These are phyloP conservation scores for Drosophila setifemur DNA, from an alignment of 1,140 invertebrate genomes.

Conservation along the genomic window DNA sequence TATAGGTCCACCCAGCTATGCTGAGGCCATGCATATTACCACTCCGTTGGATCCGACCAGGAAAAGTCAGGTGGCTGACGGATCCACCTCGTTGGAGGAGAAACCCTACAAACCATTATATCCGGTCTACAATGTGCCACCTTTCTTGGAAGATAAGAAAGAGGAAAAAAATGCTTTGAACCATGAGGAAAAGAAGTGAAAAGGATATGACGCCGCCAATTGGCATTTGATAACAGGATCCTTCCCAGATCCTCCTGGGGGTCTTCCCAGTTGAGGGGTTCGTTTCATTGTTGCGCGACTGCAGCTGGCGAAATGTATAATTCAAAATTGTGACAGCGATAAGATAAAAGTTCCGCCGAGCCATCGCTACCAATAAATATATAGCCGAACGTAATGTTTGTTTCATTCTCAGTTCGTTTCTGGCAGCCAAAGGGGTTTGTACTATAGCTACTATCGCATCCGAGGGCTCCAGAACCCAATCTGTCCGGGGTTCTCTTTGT, in stretches of 20 bases:
- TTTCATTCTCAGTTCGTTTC: conserved; percentile 64
- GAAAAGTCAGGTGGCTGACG: neutral
- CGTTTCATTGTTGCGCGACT: neutral
- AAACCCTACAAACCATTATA: conserved; percentile 49
- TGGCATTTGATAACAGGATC: neutral
- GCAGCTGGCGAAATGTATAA: conserved; percentile 10
- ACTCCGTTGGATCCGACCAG: neutral
- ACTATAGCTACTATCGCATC: neutral
- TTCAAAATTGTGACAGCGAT: conserved; percentile 48
- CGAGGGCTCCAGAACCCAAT: conserved; percentile 1
- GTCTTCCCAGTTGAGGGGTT: neutral
- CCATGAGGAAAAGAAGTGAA: conserved; percentile 16
- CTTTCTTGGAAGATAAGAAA: neutral
- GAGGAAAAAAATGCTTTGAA: neutral
- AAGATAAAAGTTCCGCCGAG: conserved; percentile 57
- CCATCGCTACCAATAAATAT: conserved; percentile 12
- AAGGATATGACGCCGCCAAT: neutral
- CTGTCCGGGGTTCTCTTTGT: neutral
- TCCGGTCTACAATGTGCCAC: conserved; percentile 53
- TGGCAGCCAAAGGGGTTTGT: conserved; percentile 28
- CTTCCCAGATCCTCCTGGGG: neutral
- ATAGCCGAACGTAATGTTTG: conserved; percentile 36
- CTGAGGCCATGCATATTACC: conserved; percentile 50
- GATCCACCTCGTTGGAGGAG: neutral
- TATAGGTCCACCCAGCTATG: conserved; percentile 61